phyloP scores from a whole-genome alignment of 2,797 vertebrate species.

The Pangasius sanitwongsei region DNA sequence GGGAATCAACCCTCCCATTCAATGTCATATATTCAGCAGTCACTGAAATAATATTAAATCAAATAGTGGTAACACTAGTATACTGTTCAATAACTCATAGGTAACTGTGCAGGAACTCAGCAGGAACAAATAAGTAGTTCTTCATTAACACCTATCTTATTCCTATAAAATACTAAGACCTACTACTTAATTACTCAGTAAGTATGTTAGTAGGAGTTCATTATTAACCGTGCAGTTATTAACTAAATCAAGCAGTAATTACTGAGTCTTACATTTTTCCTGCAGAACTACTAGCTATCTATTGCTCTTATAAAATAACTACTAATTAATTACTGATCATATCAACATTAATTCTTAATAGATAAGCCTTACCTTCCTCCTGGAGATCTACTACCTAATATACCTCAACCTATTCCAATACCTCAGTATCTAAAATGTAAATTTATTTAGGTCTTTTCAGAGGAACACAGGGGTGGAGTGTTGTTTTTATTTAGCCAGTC shows the following conservation, averaged over 20 bases:
- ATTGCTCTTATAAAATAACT: neutral
- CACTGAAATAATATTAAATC: neutral
- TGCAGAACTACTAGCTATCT: neutral
- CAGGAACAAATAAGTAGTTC: neutral
- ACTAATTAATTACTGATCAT: neutral
- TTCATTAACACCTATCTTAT: neutral
- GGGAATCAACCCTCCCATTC: neutral
- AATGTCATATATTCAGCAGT: neutral
- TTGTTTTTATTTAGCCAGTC: neutral
- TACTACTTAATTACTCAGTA: no score
- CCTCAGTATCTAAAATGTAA: no score
- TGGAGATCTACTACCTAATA: no score
- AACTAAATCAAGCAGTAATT: no score
- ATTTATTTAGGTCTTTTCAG: neutral
- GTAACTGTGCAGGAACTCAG: neutral
- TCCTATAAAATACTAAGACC: neutral
- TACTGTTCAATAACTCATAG: neutral
- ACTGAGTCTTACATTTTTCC: neutral
- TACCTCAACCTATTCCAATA: no score
- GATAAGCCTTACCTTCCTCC: no score
- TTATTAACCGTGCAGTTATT: no score
- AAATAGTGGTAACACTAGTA: neutral
- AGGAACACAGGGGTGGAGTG: neutral
- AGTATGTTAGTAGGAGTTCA: no score
- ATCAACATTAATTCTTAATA: neutral